These are phyloP conservation scores for Drosophila virilis DNA, from an alignment of 1,140 invertebrate genomes.

Conservation along the genomic window DNA sequence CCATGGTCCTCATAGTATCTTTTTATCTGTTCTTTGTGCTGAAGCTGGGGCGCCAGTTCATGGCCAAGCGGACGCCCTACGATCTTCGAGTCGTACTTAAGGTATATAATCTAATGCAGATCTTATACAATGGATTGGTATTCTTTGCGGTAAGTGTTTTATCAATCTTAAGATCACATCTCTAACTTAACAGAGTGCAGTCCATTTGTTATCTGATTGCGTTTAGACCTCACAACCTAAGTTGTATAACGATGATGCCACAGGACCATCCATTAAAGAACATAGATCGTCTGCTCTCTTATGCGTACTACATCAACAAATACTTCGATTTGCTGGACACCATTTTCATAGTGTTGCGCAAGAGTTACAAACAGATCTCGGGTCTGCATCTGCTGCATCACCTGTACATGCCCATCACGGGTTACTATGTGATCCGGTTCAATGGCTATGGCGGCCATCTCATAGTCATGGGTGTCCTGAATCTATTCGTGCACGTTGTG, in stretches of 20 bases:
- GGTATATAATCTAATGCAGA: constrained; percentile 91
- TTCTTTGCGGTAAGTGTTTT: constrained; percentile 8
- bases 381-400: constrained; percentile 95
- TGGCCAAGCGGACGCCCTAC: constrained; percentile 92
- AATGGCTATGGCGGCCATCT: constrained; percentile 87
- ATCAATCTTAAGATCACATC: background rate
- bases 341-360: constrained; percentile 93
- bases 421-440: constrained; percentile 26
- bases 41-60: constrained; percentile 89
- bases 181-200: background rate
- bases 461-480: constrained; percentile 89
- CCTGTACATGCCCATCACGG: constrained; percentile 76
- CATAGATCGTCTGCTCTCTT: constrained; percentile 11
- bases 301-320: constrained; percentile 45
- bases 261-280: constrained; percentile 31
- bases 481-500: constrained; percentile 90
- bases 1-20: constrained; percentile 88
- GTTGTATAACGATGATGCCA: constrained; percentile 13
- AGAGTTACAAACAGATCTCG: constrained; percentile 92
- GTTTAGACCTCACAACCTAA: background rate
- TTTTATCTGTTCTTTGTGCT: constrained; percentile 89
- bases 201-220: background rate
- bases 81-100: constrained; percentile 89
- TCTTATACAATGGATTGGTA: constrained; percentile 29
- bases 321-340: constrained; percentile 88